Percentiles rank a stretch among this genome's conserved stretches.
Conservation (phyloP, 2,797 vertebrate genomes). For the Enteromius afrohamiltoni region DNA sequence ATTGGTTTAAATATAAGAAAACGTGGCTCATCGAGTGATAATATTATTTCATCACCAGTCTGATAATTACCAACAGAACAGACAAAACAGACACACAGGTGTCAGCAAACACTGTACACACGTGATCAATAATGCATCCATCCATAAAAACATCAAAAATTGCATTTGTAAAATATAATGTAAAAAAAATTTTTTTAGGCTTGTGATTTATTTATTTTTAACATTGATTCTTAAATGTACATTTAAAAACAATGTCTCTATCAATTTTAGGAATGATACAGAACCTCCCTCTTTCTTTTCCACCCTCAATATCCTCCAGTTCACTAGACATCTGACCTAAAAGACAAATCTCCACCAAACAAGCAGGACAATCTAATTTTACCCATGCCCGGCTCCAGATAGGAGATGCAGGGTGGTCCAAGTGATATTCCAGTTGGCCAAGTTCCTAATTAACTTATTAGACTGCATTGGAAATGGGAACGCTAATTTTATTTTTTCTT, state of each 20-base stretch:
- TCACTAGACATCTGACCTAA: slow-evolving; percentile 56
- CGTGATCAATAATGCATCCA: slow-evolving; percentile 14
- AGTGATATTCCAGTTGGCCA: too few relatives aligned
- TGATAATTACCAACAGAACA: background rate
- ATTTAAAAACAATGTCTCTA: background rate
- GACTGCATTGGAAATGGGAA: too few relatives aligned
- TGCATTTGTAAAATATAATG: too few relatives aligned
- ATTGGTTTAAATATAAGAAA: background rate
- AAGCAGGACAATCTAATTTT: slow-evolving; percentile 74
- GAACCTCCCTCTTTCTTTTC: background rate
- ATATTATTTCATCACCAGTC: background rate
- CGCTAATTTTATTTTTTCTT: too few relatives aligned
- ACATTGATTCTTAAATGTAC: background rate
- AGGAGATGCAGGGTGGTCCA: too few relatives aligned
- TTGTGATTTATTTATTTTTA: background rate
- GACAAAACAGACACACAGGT: background rate
- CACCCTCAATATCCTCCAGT: background rate
- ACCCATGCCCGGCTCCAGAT: background rate
- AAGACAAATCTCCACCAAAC: slow-evolving; percentile 74
- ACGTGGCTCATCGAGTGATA: background rate
- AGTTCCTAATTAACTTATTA: too few relatives aligned
- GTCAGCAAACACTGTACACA: slow-evolving; percentile 39
- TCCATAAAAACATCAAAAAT: slow-evolving; percentile 15
- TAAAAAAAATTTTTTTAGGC: too few relatives aligned
- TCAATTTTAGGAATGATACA: background rate